phyloP scores from a whole-genome alignment of 2,113 vertebrate species.

The Mesoclemmys tuberculata region DNA sequence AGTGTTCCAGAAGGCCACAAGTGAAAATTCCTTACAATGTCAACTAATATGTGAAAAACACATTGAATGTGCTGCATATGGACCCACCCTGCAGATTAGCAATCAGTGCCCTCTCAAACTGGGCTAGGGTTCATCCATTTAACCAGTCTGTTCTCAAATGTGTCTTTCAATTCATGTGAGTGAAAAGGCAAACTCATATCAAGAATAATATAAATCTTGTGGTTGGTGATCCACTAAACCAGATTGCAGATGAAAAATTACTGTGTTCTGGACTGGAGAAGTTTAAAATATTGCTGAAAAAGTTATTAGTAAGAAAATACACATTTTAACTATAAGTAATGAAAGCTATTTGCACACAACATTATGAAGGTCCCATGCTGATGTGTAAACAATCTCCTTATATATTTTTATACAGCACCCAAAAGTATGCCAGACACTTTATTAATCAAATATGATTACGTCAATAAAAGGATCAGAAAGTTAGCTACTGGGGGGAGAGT shows the following conservation, averaged over 20 bases:
- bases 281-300: not conserved
- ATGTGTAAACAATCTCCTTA: accelerated
- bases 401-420: not conserved
- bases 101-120: not conserved
- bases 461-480: not conserved
- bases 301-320: not conserved
- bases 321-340: not conserved
- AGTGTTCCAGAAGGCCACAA: not conserved
- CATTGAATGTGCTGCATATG: not conserved
- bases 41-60: not conserved
- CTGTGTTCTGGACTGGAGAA: not conserved
- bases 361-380: not conserved
- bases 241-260: not conserved
- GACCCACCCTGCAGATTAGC: not conserved
- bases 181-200: not conserved
- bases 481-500: not conserved
- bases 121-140: not conserved
- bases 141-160: not conserved
- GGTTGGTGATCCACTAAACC: not conserved
- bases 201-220: not conserved
- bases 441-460: not conserved
- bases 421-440: not conserved
- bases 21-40: not conserved
- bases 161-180: not conserved
- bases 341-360: not conserved